phyloP scores from a whole-genome alignment of 2,888 invertebrate genomes.

The Folsomia manolachei region DNA sequence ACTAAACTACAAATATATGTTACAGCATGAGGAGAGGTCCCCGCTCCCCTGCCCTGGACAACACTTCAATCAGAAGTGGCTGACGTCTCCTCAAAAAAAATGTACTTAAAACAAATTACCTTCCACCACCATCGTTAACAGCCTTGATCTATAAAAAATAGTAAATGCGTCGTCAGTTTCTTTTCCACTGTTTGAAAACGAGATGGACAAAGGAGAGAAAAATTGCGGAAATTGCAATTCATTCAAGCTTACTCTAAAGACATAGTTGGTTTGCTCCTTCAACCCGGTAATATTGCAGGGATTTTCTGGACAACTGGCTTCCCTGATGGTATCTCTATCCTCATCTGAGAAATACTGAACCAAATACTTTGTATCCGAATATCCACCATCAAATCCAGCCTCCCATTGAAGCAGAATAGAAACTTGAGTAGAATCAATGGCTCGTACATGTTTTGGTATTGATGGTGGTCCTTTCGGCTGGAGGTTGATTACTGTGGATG shows the following conservation, averaged over 20 bases:
- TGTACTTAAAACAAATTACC: too few species aligned
- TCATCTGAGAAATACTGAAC: conserved; percentile 67
- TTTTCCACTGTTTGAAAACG: neutral
- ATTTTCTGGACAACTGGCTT: conserved; percentile 80
- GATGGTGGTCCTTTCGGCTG: conserved; percentile 87
- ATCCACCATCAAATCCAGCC: conserved; percentile 85
- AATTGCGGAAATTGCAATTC: conserved; percentile 5
- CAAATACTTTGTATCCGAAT: conserved; percentile 80
- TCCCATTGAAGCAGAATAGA: conserved; percentile 81
- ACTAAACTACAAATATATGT: neutral
- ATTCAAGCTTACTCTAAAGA: conserved; percentile 70
- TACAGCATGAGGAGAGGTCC: neutral
- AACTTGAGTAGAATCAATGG: conserved; percentile 72
- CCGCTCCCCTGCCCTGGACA: neutral
- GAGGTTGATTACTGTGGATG: conserved; percentile 62
- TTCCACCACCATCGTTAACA: conserved; percentile 81
- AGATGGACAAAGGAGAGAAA: neutral
- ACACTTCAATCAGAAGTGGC: neutral
- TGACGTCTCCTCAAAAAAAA: neutral
- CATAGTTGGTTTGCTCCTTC: conserved; percentile 81
- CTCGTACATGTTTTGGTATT: conserved; percentile 69
- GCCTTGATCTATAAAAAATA: conserved; percentile 67
- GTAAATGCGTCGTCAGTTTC: neutral
- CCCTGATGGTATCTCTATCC: conserved; percentile 66
- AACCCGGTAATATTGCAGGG: conserved; percentile 84